Evolutionary conservation across 2,888 invertebrate genomes (phyloP).

Genomic region (Incurvaria masculella): DNA sequence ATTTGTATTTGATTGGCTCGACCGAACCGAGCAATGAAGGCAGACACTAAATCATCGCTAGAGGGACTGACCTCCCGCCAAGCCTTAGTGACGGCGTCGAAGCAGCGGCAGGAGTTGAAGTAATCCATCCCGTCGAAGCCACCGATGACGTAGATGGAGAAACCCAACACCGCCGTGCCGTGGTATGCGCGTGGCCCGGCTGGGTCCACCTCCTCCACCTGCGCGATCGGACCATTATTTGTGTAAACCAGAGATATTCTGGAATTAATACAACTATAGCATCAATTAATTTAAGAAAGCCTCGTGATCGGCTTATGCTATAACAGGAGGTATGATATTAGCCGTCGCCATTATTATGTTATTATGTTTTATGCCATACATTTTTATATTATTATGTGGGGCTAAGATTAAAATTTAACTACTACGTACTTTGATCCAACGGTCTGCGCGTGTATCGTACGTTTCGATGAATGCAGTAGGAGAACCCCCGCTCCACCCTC

Average conservation of each 20-base stretch:
- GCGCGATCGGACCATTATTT: constrained; percentile 2
- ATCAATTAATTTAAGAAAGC: not conserved
- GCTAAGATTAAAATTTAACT: too few relatives aligned
- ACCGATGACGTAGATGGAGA: constrained; percentile 84
- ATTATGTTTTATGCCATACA: too few relatives aligned
- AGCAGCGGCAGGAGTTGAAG: constrained; percentile 84
- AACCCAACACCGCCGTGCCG: constrained; percentile 85
- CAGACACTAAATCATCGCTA: too few relatives aligned
- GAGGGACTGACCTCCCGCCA: constrained; percentile 69
- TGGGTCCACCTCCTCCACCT: constrained; percentile 76
- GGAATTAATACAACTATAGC: not conserved
- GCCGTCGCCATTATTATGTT: too few relatives aligned
- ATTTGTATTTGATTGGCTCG: too few relatives aligned
- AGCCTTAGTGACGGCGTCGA: constrained; percentile 76
- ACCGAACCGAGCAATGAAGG: too few relatives aligned
- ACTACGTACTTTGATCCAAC: constrained; percentile 70
- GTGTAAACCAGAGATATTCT: not conserved
- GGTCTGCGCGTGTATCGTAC: constrained; percentile 85
- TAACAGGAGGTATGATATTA: too few relatives aligned
- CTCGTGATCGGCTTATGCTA: too few relatives aligned
- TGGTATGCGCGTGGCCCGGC: constrained; percentile 88
- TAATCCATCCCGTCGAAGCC: constrained; percentile 91
- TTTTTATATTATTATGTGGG: too few relatives aligned
- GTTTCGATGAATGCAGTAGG: constrained; percentile 81
- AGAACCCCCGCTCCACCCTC: constrained; percentile 62